Percentiles rank a stretch among this genome's conserved stretches.
Evolutionary conservation across 1,140 invertebrate genomes (phyloP).

Genomic region (Aphaenogaster rudis): DNA sequence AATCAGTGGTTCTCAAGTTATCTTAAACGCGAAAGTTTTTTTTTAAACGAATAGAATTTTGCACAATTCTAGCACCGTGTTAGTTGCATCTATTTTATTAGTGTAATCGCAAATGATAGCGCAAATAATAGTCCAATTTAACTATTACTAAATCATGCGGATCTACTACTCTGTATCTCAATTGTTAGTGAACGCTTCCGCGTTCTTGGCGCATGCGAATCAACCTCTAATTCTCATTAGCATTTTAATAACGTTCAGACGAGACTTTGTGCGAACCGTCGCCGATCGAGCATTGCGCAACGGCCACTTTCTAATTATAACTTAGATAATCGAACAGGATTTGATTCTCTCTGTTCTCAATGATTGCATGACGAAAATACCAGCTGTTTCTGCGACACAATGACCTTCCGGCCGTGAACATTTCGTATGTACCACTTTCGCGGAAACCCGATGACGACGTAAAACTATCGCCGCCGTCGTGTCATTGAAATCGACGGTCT

Average conservation of each 20-base stretch:
- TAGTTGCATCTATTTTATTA: not conserved
- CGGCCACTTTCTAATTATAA: constrained; percentile 46
- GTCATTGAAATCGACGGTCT: constrained; percentile 57
- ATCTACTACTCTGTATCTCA: not conserved
- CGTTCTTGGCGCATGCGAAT: not conserved
- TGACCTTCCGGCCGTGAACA: constrained; percentile 47
- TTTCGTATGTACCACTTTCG: constrained; percentile 47
- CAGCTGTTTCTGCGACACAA: constrained; percentile 26
- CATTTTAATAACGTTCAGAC: constrained; percentile 30
- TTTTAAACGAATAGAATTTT: not conserved
- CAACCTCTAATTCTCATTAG: constrained; percentile 24
- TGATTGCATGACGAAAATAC: not conserved
- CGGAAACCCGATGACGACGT: constrained; percentile 20
- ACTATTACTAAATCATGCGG: not conserved
- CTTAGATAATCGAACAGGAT: constrained; percentile 49
- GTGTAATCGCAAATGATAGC: not conserved
- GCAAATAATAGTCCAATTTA: not conserved
- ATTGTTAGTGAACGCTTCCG: constrained; percentile 4
- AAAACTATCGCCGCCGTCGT: not conserved
- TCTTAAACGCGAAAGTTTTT: not conserved
- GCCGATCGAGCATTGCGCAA: constrained; percentile 15
- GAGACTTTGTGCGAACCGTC: not conserved
- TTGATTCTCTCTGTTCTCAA: not conserved
- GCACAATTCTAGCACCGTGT: not conserved
- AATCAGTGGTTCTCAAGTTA: not conserved